Evolutionary conservation across 2,888 invertebrate genomes (phyloP).

Genomic region (Desoria tigrina): DNA sequence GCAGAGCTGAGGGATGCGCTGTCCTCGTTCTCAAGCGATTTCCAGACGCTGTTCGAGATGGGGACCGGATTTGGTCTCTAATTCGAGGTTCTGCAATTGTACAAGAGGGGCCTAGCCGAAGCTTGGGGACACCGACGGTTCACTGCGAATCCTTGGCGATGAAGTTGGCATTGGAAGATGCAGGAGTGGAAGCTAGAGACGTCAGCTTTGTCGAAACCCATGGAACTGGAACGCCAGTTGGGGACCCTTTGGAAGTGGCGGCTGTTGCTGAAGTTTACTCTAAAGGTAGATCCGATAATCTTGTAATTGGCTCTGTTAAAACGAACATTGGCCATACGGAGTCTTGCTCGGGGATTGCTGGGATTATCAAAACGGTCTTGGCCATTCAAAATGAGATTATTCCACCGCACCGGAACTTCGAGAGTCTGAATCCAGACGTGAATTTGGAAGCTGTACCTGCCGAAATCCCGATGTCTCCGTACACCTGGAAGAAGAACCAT

Average conservation of each 20-base stretch:
- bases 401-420: constrained; percentile 27
- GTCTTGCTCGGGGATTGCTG: constrained; percentile 29
- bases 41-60: constrained; percentile 40
- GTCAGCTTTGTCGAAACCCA: constrained; percentile 26
- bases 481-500: constrained; percentile 16
- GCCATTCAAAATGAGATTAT: constrained; percentile 29
- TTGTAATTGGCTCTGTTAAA: constrained; percentile 27
- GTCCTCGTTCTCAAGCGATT: constrained; percentile 55
- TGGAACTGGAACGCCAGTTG: constrained; percentile 29
- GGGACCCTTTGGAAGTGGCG: constrained; percentile 31
- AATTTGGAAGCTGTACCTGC: constrained; percentile 28
- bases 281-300: constrained; percentile 16
- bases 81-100: constrained; percentile 54
- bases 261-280: constrained; percentile 24
- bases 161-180: constrained; percentile 29
- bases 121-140: constrained; percentile 53
- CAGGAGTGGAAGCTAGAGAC: constrained; percentile 26
- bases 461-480: constrained; percentile 16
- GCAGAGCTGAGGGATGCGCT: constrained; percentile 56
- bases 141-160: constrained; percentile 30
- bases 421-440: constrained; percentile 25
- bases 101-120: constrained; percentile 55
- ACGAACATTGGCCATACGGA: constrained; percentile 36
- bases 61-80: constrained; percentile 50
- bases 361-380: constrained; percentile 32